phyloP scores from a whole-genome alignment of 2,113 vertebrate species.

The Melanerpes formicivorus region DNA sequence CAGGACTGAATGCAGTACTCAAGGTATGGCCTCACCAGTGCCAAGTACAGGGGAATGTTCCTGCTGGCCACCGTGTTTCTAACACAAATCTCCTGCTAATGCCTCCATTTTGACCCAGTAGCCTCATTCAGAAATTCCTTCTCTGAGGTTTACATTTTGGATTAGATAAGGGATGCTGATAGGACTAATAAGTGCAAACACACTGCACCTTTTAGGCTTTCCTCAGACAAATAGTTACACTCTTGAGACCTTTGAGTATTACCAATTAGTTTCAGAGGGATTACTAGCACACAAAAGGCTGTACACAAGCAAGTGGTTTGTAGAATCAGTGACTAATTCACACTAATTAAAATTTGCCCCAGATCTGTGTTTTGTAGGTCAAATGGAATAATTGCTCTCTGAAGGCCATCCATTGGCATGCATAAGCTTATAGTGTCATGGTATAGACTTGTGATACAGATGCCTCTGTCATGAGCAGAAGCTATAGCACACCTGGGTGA shows the following conservation, averaged over 20 bases:
- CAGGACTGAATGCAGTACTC: too few relatives aligned
- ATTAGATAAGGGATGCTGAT: neutral
- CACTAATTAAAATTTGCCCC: constrained; percentile 32
- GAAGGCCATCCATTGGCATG: neutral
- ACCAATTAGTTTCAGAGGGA: neutral
- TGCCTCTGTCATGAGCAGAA: neutral
- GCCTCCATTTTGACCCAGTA: neutral
- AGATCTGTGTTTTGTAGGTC: neutral
- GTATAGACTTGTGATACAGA: neutral
- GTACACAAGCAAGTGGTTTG: neutral
- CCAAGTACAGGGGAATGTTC: too few relatives aligned
- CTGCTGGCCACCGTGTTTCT: too few relatives aligned
- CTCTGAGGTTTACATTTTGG: neutral
- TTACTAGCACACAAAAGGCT: neutral
- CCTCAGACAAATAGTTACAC: neutral
- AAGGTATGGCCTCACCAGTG: too few relatives aligned
- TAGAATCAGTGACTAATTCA: neutral
- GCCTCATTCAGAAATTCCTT: neutral
- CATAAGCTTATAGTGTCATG: neutral
- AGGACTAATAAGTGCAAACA: neutral
- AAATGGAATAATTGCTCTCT: neutral
- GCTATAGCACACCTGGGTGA: neutral
- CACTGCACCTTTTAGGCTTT: neutral
- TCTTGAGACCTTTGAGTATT: neutral
- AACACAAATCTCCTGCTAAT: neutral